Conservation (phyloP, 2,888 invertebrate species). For the Adineta ricciae region DNA sequence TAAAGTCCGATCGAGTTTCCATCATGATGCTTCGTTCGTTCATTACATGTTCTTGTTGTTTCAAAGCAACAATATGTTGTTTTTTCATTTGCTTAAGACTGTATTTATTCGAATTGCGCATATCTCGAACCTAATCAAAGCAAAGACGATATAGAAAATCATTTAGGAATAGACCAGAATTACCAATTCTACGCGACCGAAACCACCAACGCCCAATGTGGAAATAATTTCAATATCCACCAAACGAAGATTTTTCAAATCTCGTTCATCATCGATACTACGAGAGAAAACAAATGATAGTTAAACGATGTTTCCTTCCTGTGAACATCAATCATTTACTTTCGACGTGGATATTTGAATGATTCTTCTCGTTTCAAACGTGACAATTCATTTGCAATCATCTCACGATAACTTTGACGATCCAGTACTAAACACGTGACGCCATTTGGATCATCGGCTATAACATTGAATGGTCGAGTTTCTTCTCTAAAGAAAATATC, state of each 20-base stretch:
- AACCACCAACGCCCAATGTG: slow-evolving; percentile 93
- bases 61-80: slow-evolving; percentile 84
- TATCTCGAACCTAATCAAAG: background rate
- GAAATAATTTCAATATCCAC: slow-evolving; percentile 75
- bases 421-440: slow-evolving; percentile 90
- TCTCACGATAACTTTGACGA: slow-evolving; percentile 57
- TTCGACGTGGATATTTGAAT: slow-evolving; percentile 21
- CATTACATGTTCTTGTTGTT: slow-evolving; percentile 94
- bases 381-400: slow-evolving; percentile 30
- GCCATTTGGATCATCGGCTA: slow-evolving; percentile 81
- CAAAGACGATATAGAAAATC: no score
- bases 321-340: background rate
- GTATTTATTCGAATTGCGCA: slow-evolving; percentile 56
- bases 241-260: slow-evolving; percentile 30
- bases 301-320: background rate
- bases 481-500: slow-evolving; percentile 64
- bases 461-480: slow-evolving; percentile 85
- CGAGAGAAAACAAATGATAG: background rate
- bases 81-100: slow-evolving; percentile 97
- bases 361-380: slow-evolving; percentile 25
- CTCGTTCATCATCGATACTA: slow-evolving; percentile 22
- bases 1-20: slow-evolving; percentile 67
- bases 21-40: slow-evolving; percentile 80
- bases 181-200: slow-evolving; percentile 88
- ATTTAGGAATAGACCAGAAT: slow-evolving; percentile 34